Evolutionary conservation across 2,797 vertebrate genomes (phyloP), one percentile per base, ranked within the genome.

Genomic region (Enteromius argenteus): DNA sequence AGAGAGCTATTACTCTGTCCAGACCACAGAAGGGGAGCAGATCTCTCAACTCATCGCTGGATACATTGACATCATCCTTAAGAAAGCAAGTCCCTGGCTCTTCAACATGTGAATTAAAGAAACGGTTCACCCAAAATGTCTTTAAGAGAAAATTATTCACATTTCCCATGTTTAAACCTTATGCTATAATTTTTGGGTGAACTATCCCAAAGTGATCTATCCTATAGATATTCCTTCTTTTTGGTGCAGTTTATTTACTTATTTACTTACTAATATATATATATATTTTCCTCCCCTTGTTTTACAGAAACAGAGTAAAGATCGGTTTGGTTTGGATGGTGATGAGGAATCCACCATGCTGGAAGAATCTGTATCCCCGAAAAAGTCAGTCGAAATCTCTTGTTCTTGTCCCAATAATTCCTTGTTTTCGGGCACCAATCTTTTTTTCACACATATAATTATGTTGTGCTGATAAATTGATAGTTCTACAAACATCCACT

Each of bases 311-410:
- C 98, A 99, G 95, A 99, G 98, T 91, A 99, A 99, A 88, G 98
- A 99, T 91, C 96, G 97, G 73, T 99, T 99, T 93, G 98, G 98
- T 66, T 94, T 99, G 78, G 98, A 99, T 89, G 98, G 98, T 4
- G 98, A 99, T 86, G 98, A 99, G 85, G 98, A 99, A 76, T 97
- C 98, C 71, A 99, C 98, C 53, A 99, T 99, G 98, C 91, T 99
- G 88, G 98, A 99, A 91, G 98, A 99, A 91, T 99, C 98, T 0
- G 97, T 99, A 90, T 99, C 98, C 60, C 98, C 98, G 0, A 99
- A 99, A 92, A 99, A 99, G 98, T 99, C 23, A 77, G 88, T 74
- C 35, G n/a, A 73, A 9, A 53, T 62, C 1, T 51, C 2, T 51
- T 49, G 15, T 44, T 80, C 3, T 37, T 53, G 21, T 11, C 39